Conservation (phyloP, 2,113 vertebrate species). For the Myanophis thanlyinensis region DNA sequence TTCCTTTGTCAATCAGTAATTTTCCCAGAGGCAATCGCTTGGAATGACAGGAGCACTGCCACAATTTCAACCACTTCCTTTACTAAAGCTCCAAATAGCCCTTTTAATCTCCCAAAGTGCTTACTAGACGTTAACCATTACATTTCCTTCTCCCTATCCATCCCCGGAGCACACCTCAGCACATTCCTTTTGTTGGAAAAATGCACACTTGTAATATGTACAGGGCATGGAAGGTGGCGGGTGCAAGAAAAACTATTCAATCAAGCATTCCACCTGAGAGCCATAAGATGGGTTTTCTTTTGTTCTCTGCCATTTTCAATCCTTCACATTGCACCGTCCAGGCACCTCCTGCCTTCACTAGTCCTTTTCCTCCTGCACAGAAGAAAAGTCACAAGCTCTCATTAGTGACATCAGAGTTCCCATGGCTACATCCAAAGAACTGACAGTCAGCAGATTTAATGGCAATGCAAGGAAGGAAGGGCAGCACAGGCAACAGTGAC, state of each 20-base stretch:
- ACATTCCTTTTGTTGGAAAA: not conserved
- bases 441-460: constrained; percentile 21
- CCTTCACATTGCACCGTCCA: not conserved
- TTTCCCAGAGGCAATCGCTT: constrained; percentile 8
- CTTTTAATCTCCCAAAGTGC: constrained; percentile 25
- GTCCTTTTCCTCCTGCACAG: constrained; percentile 16
- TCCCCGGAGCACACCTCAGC: not conserved
- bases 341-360: constrained; percentile 2
- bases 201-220: not conserved
- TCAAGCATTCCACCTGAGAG: not conserved
- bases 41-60: constrained; percentile 24
- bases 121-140: constrained; percentile 14
- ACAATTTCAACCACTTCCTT: constrained; percentile 21
- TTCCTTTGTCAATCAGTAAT: constrained; percentile 3
- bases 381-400: not conserved
- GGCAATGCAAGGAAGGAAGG: not conserved
- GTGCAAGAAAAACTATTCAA: not conserved
- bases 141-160: not conserved
- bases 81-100: constrained; percentile 7
- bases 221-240: not conserved
- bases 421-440: not conserved
- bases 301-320: not conserved
- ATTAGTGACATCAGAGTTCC: constrained; percentile 13
- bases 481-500: accelerated
- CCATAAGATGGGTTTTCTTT: not conserved